phyloP scores from a whole-genome alignment of 2,113 vertebrate species.

The Pungitius pungitius region DNA sequence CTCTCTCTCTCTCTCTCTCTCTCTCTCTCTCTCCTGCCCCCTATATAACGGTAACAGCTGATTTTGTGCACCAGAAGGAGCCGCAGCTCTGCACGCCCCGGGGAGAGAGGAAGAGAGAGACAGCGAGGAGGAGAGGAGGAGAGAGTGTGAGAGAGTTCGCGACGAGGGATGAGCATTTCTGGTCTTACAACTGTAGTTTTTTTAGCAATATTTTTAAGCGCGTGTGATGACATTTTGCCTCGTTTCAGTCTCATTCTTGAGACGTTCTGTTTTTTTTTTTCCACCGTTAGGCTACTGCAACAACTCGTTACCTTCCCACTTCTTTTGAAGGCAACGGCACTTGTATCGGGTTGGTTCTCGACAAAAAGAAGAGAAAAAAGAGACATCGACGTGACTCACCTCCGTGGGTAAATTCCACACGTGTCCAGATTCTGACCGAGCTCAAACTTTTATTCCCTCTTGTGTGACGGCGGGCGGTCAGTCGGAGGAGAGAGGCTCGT shows the following conservation, averaged over 20 bases:
- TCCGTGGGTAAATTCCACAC: conserved; percentile 22
- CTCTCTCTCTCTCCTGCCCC: conserved; percentile 37
- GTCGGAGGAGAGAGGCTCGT: neutral
- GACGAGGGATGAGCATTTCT: conserved; percentile 7
- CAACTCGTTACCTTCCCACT: neutral
- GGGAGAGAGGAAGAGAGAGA: conserved; percentile 26
- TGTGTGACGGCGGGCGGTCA: neutral
- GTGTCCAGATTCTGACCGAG: neutral
- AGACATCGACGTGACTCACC: conserved; percentile 11
- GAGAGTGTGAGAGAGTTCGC: conserved; percentile 35
- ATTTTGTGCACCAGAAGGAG: conserved; percentile 81
- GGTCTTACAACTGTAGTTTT: conserved; percentile 46
- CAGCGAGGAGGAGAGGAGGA: conserved; percentile 29
- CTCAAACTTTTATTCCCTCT: conserved; percentile 3
- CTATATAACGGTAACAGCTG: conserved; percentile 86
- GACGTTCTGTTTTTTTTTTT: conserved; percentile 10
- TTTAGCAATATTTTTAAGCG: conserved; percentile 39
- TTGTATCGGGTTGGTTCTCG: neutral
- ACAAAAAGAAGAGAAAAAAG: neutral
- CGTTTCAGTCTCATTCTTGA: conserved; percentile 7
- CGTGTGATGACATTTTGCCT: conserved; percentile 11
- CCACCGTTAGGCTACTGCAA: neutral
- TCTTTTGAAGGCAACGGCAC: neutral
- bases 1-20: conserved; percentile 47
- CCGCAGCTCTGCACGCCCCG: conserved; percentile 68